Evolutionary conservation across 2,113 vertebrate genomes (phyloP), one percentile per base, ranked within the genome.

Genomic region (Sylvilagus bachmani): DNA sequence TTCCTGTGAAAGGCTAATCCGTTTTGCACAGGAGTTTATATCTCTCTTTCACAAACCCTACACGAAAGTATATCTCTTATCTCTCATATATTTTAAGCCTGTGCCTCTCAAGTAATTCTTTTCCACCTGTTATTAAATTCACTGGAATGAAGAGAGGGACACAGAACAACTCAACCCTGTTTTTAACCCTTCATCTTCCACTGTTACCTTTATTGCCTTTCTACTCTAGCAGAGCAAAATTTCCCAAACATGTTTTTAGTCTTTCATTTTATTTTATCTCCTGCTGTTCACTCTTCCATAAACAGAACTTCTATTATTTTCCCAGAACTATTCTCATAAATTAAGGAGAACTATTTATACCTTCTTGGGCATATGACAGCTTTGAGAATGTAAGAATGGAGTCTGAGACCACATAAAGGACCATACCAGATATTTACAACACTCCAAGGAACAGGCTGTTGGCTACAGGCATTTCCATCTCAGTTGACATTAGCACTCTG

Each of bases 1-100:
- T 87, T 87, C 81, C 73, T 33, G 53, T 86, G 71, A 92, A 94
- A 93, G 66, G 17, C 85, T 96, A 95, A 95, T 96, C 96, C 94
- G 14, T 95, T 92, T 92, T 83, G 70, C 95, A 89, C 51, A 38
- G 53, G 55, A 79, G 88, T 36, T 58, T 31, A 33, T 71, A 25
- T 61, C 61, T 84, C 31, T 83, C 90, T 86, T 91, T 92, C 95
- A 85, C 38, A 94, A 84, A 53, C 29, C 36, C 77, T 78, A 21
- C 55, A 61, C 66, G 27, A 33, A 78, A 85, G 27, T 81, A 9
- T 69, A 49, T 21, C 29, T 53, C 38, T 86, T 94, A 90, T 96
- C 86, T 92, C 12, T 92, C 64, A 49, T 61, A 55, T 33, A 86
- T 69, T 94, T 71, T 87, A 74, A 90, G 19, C 33, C 27, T 29